These are phyloP conservation scores for Pelmatolapia mariae DNA, from an alignment of 2,113 vertebrate species.

Conservation along the genomic window DNA sequence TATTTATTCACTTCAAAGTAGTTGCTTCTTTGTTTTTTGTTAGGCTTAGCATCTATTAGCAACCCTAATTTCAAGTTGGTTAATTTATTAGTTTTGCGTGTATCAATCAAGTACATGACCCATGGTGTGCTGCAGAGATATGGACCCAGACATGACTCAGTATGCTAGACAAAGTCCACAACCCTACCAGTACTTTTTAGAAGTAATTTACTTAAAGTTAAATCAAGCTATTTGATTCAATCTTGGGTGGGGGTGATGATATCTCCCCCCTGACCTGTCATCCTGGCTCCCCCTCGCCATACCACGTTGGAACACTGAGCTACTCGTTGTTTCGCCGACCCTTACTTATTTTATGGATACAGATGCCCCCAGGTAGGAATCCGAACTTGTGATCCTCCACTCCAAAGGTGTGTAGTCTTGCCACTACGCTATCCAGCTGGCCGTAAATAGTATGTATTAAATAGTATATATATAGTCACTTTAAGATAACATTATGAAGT, in stretches of 20 bases:
- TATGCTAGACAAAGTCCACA: not conserved
- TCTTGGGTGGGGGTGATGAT: rapidly evolving
- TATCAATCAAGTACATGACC: not conserved
- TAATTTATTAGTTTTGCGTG: rapidly evolving
- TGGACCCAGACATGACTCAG: not conserved
- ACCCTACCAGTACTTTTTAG: not conserved
- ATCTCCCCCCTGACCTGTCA: not conserved
- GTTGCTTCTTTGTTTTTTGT: not conserved
- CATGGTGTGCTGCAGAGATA: not conserved
- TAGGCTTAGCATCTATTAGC: not conserved
- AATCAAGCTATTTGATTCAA: rapidly evolving
- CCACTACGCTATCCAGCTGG: not conserved
- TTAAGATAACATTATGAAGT: not conserved
- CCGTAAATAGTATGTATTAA: not conserved
- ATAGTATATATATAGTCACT: not conserved
- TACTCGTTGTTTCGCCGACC: rapidly evolving
- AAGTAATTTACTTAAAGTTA: not conserved
- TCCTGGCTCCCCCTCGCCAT: not conserved
- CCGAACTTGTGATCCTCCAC: not conserved
- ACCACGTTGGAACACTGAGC: not conserved
- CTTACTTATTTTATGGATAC: not conserved
- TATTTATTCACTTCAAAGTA: not conserved
- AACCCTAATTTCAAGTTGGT: not conserved
- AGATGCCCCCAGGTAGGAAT: not conserved
- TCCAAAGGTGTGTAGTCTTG: not conserved